phyloP scores from a whole-genome alignment of 2,113 vertebrate genomes.

The Eulemur rufifrons region DNA sequence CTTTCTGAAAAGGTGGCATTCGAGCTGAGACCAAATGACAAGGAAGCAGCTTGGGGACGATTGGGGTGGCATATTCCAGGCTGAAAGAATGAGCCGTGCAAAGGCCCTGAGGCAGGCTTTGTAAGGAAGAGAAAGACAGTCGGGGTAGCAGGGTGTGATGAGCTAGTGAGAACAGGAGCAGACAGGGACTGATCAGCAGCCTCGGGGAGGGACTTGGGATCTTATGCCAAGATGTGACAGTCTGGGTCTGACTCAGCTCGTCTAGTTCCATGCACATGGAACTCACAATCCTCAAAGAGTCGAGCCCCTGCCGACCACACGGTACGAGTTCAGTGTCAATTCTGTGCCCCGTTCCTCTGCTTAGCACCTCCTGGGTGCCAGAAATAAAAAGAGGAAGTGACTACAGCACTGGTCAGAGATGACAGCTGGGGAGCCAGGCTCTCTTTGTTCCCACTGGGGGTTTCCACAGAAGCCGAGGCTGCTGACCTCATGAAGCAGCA shows the following conservation, averaged over 20 bases:
- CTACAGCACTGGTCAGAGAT: rapidly evolving
- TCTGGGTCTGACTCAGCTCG: background rate
- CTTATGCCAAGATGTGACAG: background rate
- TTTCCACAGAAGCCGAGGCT: background rate
- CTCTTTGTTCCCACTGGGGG: background rate
- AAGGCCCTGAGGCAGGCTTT: background rate
- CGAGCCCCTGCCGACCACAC: background rate
- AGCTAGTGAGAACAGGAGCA: background rate
- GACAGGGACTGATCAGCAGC: background rate
- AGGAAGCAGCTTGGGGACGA: background rate
- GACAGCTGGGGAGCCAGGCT: background rate
- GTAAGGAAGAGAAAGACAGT: background rate
- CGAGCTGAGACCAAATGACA: background rate
- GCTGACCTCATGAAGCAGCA: background rate
- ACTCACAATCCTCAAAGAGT: background rate
- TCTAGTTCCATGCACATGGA: rapidly evolving
- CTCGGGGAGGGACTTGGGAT: background rate
- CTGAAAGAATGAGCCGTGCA: background rate
- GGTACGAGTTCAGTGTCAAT: background rate
- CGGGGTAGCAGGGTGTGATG: background rate
- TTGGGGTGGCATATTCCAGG: background rate
- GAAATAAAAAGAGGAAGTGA: background rate
- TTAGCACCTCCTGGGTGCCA: background rate
- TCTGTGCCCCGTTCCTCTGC: background rate
- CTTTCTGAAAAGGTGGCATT: background rate